Percentiles rank a stretch among this genome's conserved stretches.
phyloP scores from a whole-genome alignment of 1,140 invertebrate genomes.

The Teleogryllus occipitalis region DNA sequence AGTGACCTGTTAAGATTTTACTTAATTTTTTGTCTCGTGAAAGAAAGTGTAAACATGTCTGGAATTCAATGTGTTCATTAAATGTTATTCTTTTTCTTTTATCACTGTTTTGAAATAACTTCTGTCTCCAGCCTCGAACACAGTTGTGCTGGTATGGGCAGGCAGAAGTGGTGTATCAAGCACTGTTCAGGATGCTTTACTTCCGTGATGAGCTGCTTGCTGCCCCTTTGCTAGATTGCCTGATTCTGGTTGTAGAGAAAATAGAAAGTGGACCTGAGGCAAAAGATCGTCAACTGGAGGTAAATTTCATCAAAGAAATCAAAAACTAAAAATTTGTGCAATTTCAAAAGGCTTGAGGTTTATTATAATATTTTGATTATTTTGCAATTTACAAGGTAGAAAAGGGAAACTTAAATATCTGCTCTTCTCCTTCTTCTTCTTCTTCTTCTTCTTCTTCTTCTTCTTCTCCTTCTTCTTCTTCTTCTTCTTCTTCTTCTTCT shows the following conservation, averaged over 20 bases:
- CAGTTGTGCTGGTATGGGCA: slow-evolving; percentile 40
- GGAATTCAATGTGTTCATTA: too few relatives aligned
- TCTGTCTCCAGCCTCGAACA: slow-evolving; percentile 32
- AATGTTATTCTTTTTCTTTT: too few relatives aligned
- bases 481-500: too few relatives aligned
- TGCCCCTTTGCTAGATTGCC: slow-evolving; percentile 32
- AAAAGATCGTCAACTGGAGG: not conserved
- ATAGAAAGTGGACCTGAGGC: slow-evolving; percentile 29
- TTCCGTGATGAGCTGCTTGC: slow-evolving; percentile 38
- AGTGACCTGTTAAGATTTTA: too few relatives aligned
- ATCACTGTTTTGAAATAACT: not conserved
- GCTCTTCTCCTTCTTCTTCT: not conserved
- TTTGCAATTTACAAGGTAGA: not conserved
- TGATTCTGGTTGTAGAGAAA: slow-evolving; percentile 31
- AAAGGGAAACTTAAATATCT: not conserved
- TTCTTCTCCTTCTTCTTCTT: too few relatives aligned
- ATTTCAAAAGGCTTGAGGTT: too few relatives aligned
- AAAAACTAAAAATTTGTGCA: not conserved
- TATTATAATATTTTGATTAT: not conserved
- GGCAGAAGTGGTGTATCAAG: slow-evolving; percentile 42
- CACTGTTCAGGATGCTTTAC: slow-evolving; percentile 39
- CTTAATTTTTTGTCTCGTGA: too few relatives aligned
- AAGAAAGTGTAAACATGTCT: too few relatives aligned
- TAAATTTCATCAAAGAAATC: not conserved
- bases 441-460: too few relatives aligned